These are phyloP conservation scores for Willisornis vidua DNA, from an alignment of 2,113 vertebrate species.

Conservation along the genomic window DNA sequence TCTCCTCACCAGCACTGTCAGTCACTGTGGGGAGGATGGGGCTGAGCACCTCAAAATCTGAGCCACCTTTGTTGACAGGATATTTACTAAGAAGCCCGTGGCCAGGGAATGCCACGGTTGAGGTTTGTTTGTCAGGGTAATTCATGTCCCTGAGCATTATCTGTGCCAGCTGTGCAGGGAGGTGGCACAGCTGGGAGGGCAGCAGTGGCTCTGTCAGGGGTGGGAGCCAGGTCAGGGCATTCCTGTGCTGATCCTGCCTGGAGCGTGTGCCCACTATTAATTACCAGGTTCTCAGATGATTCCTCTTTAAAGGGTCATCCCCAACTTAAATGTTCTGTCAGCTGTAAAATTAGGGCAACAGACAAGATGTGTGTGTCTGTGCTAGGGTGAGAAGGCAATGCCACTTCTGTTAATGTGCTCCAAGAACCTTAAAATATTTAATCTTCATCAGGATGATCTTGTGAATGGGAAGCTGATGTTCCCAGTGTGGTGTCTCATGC, in stretches of 20 bases:
- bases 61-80: neutral
- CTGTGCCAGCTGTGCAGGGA: neutral
- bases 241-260: neutral
- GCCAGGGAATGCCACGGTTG: neutral
- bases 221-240: neutral
- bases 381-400: neutral
- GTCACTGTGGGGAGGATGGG: neutral
- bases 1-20: neutral
- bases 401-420: neutral
- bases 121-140: neutral
- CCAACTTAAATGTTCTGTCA: neutral
- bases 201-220: neutral
- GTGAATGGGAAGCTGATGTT: neutral
- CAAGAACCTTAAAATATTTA: neutral
- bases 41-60: neutral
- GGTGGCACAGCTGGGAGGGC: neutral
- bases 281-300: neutral
- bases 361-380: neutral
- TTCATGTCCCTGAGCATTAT: accelerated
- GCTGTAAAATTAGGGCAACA: neutral
- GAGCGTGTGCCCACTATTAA: neutral
- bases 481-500: neutral
- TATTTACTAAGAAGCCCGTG: neutral
- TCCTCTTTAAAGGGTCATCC: neutral
- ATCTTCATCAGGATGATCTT: neutral